Evolutionary conservation across 1,140 invertebrate species (phyloP).

Genomic region (Vanessa tameamea): DNA sequence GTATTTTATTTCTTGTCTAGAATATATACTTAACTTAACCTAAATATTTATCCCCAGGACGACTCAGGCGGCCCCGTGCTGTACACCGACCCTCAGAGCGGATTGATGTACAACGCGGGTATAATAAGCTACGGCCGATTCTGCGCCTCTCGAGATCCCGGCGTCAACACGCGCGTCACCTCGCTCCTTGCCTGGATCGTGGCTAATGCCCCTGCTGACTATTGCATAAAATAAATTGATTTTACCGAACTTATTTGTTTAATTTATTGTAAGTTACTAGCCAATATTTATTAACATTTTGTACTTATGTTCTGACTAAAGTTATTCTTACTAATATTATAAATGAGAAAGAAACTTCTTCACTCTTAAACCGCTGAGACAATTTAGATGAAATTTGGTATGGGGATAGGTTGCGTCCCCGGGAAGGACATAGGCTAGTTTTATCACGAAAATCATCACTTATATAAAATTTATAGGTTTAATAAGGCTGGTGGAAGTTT

Average conservation of each 20-base stretch:
- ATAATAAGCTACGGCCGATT: slow-evolving; percentile 81
- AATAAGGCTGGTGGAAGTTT: no score
- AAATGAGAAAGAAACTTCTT: no score
- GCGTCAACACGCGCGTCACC: slow-evolving; percentile 81
- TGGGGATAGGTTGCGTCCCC: no score
- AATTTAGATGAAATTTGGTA: no score
- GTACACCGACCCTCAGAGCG: slow-evolving; percentile 78
- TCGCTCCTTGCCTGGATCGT: slow-evolving; percentile 81
- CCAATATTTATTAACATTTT: not conserved
- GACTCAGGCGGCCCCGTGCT: slow-evolving; percentile 87
- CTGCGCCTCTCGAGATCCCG: slow-evolving; percentile 77
- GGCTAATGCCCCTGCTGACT: slow-evolving; percentile 59
- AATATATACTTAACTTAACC: not conserved
- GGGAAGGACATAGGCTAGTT: no score
- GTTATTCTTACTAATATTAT: no score
- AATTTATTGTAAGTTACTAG: not conserved
- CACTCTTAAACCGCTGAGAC: no score
- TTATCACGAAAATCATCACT: no score
- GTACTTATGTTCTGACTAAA: no score
- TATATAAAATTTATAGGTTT: no score
- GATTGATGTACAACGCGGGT: slow-evolving; percentile 75
- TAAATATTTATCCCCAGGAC: slow-evolving; percentile 64
- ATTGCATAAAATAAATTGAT: slow-evolving; percentile 51
- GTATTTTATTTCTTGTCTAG: no score
- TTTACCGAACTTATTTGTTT: not conserved